Evolutionary conservation across 2,888 invertebrate genomes (phyloP), one percentile per base, ranked within the genome.

Genomic region (Ochropleura leucogaster): DNA sequence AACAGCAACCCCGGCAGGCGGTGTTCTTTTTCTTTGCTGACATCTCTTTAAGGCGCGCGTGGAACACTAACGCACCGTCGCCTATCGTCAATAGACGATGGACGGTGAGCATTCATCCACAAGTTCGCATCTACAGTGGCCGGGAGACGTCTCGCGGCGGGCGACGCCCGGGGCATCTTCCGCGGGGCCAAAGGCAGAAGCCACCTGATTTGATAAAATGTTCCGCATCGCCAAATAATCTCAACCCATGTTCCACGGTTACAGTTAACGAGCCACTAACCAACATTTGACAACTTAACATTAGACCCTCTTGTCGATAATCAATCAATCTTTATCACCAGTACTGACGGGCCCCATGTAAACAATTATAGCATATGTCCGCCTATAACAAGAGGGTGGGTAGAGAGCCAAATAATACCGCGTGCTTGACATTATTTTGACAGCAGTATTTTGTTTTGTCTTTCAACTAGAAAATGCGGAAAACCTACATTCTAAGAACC

Each of bases 361-460:
- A 87, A 90, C 91, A 89, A 94, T 94, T 93, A 94, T 76, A 87
- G 91, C 94, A 92, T 94, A 94, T 95, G 94, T 79, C 70, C 74
- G 82, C 82, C 65, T 66, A 68, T 74, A 84, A 78, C 70, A 74
- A 75, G 79, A 75, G 79, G 83, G 74, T 74, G 68, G 40, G 14
- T 77, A 64, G 73, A 68, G 76, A 59, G 59, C 59, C 79, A 79
- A 84, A 86, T 86, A 83, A 83, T 82, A 82, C 64, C 74, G 20
- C 63, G n/a, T 71, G 62, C n/a, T 79, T 75, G 77, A 77, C 74
- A 77, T 49, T 80, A 68, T 83, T 80, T 68, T 83, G 83, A 83
- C 83, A 83, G 80, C 55, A 18, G 47, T 14, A 60, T 71, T 78
- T 74, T 59, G 18, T 79, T 66, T 57, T 12, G 46, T 70, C 64